Conservation (phyloP, 2,888 invertebrate genomes). For the Pachliopta kotzebuea region DNA sequence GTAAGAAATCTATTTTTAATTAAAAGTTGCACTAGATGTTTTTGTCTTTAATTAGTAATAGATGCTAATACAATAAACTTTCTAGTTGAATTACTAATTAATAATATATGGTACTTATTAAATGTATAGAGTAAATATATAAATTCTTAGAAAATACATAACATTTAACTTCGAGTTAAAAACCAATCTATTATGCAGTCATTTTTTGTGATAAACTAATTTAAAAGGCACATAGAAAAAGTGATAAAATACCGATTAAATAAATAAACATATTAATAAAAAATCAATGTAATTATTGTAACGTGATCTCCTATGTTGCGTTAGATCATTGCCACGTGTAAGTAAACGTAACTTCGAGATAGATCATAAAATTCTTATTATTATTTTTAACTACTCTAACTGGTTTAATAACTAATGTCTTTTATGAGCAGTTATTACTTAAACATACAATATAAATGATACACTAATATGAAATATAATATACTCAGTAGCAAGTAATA, state of each 20-base stretch:
- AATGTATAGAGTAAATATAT: too few species aligned
- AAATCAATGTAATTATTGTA: not conserved
- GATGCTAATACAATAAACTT: too few species aligned
- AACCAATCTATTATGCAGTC: too few species aligned
- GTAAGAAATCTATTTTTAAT: too few species aligned
- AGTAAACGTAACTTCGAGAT: constrained; percentile 24
- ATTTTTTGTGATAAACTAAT: too few species aligned
- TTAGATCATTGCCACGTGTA: constrained; percentile 13
- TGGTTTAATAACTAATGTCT: constrained; percentile 12
- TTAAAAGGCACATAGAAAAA: too few species aligned
- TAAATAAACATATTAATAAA: not conserved
- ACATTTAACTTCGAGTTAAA: too few species aligned
- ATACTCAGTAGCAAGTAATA: constrained; percentile 46
- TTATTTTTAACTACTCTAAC: constrained; percentile 23
- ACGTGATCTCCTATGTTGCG: constrained; percentile 3
- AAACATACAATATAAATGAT: constrained; percentile 39
- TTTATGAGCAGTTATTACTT: constrained; percentile 18
- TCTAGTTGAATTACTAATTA: too few species aligned
- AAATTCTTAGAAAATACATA: too few species aligned
- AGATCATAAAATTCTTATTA: constrained; percentile 16
- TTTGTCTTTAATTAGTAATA: too few species aligned
- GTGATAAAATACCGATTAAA: not conserved
- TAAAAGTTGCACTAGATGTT: too few species aligned
- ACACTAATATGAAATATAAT: constrained; percentile 51
- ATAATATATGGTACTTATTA: too few species aligned